phyloP scores from a whole-genome alignment of 2,797 vertebrate species.

The Halcyon smyrnensis region DNA sequence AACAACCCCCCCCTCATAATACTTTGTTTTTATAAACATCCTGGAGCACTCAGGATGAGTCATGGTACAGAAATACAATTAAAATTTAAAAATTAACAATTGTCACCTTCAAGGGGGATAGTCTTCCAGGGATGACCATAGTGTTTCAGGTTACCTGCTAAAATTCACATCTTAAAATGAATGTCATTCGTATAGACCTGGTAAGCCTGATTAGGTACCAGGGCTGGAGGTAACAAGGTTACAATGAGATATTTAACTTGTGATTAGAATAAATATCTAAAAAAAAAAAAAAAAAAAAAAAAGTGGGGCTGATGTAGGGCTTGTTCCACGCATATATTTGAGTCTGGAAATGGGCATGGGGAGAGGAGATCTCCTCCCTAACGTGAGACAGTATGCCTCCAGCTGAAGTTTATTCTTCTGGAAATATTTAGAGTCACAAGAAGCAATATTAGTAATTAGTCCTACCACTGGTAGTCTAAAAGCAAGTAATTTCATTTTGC shows the following conservation, averaged over 20 bases:
- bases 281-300: neutral
- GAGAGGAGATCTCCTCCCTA: neutral
- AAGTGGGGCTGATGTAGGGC: accelerated
- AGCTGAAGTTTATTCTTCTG: neutral
- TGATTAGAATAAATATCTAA: neutral
- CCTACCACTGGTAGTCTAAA: neutral
- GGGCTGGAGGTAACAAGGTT: neutral
- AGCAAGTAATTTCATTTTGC: neutral
- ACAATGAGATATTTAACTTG: neutral
- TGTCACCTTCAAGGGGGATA: neutral
- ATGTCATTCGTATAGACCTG: neutral
- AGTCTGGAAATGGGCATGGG: neutral
- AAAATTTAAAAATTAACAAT: neutral
- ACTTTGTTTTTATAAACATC: neutral
- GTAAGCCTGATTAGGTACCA: neutral
- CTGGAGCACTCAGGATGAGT: neutral
- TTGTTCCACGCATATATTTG: neutral
- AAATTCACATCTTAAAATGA: neutral
- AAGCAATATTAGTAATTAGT: neutral
- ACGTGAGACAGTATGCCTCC: neutral
- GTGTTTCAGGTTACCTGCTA: neutral
- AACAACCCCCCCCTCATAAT: neutral
- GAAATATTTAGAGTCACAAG: neutral
- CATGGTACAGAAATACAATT: neutral
- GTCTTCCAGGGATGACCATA: neutral